Conservation (phyloP, 2,888 invertebrate genomes). For the Uropetala carovei region DNA sequence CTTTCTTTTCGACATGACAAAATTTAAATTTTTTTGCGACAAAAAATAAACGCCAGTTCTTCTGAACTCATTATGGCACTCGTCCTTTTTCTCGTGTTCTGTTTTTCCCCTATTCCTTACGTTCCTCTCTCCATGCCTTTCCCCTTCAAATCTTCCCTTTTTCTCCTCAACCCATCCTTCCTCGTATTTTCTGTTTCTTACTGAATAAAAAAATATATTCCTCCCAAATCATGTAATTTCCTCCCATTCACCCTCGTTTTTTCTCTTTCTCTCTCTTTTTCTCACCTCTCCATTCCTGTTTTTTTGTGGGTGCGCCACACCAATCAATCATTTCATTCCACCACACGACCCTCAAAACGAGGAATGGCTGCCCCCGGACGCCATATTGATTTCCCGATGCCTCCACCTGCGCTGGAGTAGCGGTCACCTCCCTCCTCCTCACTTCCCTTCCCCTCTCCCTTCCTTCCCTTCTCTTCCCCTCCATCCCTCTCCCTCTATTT, state of each 20-base stretch:
- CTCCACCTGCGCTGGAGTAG: slow-evolving; percentile 56
- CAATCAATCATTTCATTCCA: slow-evolving; percentile 46
- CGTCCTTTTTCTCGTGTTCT: background rate
- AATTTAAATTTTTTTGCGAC: too few species aligned
- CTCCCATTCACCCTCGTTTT: background rate
- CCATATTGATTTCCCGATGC: slow-evolving; percentile 60
- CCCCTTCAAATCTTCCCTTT: background rate
- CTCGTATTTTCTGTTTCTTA: too few species aligned
- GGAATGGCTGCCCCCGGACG: slow-evolving; percentile 48
- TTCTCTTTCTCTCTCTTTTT: too few species aligned
- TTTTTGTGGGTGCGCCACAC: background rate
- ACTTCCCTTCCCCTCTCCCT: too few species aligned
- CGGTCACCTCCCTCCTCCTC: background rate
- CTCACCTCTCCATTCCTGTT: background rate
- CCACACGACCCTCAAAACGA: slow-evolving; percentile 6
- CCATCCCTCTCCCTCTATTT: too few species aligned
- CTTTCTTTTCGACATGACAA: background rate
- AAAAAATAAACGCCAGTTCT: too few species aligned
- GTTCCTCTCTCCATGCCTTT: background rate
- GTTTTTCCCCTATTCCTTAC: background rate
- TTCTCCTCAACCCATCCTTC: background rate
- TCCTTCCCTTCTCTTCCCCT: too few species aligned
- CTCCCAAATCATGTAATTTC: background rate
- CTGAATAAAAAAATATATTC: background rate
- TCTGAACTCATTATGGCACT: too few species aligned